Evolutionary conservation across 1,140 invertebrate species (phyloP).

Genomic region (Diorhabda carinulata): DNA sequence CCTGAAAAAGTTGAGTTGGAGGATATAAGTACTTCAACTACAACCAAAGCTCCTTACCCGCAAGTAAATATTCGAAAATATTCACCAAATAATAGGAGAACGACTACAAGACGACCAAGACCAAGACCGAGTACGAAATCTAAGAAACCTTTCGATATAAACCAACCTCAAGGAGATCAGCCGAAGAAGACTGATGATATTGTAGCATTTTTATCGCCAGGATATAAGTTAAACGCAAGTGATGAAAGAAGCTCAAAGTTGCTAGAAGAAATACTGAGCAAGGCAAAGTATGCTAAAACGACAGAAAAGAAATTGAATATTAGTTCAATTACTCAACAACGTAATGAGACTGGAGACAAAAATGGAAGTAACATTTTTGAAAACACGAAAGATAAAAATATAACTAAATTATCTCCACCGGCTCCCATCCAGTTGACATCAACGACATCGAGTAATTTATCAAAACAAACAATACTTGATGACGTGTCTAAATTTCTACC

Average conservation of each 20-base stretch:
- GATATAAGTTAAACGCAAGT: slow-evolving; percentile 47
- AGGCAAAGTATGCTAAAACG: slow-evolving; percentile 23
- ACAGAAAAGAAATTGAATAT: background rate
- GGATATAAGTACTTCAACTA: slow-evolving; percentile 13
- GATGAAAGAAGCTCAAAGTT: slow-evolving; percentile 19
- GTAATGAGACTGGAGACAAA: too few species aligned
- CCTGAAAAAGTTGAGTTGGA: slow-evolving; percentile 49
- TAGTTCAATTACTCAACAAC: too few species aligned
- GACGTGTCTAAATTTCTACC: slow-evolving; percentile 25
- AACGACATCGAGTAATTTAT: background rate
- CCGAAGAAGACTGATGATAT: slow-evolving; percentile 51
- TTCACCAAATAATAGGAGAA: slow-evolving; percentile 54
- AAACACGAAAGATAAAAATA: background rate
- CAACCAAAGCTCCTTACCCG: slow-evolving; percentile 24
- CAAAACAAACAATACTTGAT: slow-evolving; percentile 23
- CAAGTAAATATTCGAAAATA: slow-evolving; percentile 62
- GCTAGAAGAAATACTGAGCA: slow-evolving; percentile 18
- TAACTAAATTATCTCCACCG: background rate
- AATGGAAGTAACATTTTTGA: too few species aligned
- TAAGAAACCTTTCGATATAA: background rate
- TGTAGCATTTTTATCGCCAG: slow-evolving; percentile 58
- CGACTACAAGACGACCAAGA: slow-evolving; percentile 41
- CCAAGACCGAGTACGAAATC: slow-evolving; percentile 23
- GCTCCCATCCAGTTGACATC: background rate
- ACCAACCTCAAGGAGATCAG: slow-evolving; percentile 48